These are phyloP conservation scores for Ametastegia equiseti DNA, from an alignment of 2,888 invertebrate genomes.

Conservation along the genomic window DNA sequence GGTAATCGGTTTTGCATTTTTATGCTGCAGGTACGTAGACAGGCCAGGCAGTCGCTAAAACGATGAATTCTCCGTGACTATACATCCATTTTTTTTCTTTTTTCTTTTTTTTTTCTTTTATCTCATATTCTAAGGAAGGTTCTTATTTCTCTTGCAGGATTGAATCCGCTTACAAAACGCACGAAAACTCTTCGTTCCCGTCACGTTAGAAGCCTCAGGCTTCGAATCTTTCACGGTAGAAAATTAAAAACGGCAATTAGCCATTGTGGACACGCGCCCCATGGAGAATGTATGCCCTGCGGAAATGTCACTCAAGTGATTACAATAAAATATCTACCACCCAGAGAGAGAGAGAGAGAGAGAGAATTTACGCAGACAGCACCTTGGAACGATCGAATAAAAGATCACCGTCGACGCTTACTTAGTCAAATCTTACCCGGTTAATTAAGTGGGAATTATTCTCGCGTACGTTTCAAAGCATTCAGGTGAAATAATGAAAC, in stretches of 20 bases:
- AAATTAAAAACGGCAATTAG: slow-evolving; percentile 34
- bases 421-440: neutral
- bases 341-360: too few species aligned
- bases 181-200: neutral
- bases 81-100: neutral
- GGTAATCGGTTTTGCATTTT: slow-evolving; percentile 38
- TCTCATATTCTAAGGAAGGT: neutral
- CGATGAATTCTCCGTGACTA: neutral
- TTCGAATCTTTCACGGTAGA: neutral
- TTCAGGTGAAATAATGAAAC: neutral
- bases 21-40: neutral
- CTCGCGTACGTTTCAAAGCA: neutral
- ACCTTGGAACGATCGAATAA: neutral
- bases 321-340: slow-evolving; percentile 4
- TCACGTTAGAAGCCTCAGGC: neutral
- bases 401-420: slow-evolving; percentile 11
- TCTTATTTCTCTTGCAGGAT: neutral
- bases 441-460: slow-evolving; percentile 1
- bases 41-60: neutral
- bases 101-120: too few species aligned
- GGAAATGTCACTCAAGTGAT: slow-evolving; percentile 37
- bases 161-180: neutral
- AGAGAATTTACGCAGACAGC: neutral
- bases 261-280: slow-evolving; percentile 1
- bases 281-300: neutral